These are phyloP conservation scores for Leucoraja erinaceus DNA, from an alignment of 2,113 vertebrate species.

Conservation along the genomic window DNA sequence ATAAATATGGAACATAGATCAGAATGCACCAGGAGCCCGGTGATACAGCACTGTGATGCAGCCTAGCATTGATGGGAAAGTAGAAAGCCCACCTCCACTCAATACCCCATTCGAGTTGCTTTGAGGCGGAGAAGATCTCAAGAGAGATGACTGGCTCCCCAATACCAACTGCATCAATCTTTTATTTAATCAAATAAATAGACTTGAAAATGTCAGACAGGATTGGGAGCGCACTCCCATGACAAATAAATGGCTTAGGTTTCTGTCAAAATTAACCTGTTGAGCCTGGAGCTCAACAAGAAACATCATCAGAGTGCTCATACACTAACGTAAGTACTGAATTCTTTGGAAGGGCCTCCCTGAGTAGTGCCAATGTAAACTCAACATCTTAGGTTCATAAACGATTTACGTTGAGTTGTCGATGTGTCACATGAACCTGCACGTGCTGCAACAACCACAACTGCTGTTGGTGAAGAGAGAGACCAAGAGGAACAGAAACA, in stretches of 20 bases:
- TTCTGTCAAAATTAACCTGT: neutral
- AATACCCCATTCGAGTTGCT: neutral
- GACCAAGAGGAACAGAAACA: neutral
- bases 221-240: neutral
- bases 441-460: neutral
- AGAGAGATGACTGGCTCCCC: neutral
- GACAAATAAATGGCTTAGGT: neutral
- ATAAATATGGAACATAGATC: neutral
- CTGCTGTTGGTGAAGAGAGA: neutral
- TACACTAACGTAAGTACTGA: neutral
- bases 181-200: conserved; percentile 19
- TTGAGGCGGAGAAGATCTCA: neutral
- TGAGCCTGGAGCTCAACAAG: neutral
- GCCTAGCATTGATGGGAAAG: neutral
- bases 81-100: neutral
- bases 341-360: neutral
- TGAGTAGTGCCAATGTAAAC: neutral
- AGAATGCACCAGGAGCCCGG: neutral
- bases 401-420: neutral
- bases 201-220: conserved; percentile 1
- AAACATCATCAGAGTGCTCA: neutral
- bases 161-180: neutral
- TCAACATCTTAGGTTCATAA: neutral
- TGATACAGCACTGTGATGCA: too few species aligned
- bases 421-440: neutral